These are phyloP conservation scores for Autographa pulchrina DNA, from an alignment of 2,888 invertebrate genomes.

Conservation along the genomic window DNA sequence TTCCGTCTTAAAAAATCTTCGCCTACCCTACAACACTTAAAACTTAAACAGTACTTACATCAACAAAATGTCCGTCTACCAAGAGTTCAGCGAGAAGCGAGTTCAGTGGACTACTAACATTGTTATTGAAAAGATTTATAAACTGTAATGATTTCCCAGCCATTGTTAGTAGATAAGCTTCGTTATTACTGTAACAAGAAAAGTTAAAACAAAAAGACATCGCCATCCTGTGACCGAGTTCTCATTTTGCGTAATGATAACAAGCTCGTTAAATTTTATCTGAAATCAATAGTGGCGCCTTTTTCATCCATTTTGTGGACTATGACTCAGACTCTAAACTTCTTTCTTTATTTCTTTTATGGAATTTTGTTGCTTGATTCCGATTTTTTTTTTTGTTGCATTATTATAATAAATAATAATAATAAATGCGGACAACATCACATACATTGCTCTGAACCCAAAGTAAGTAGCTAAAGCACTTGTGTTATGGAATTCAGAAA, in stretches of 20 bases:
- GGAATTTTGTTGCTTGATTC: too few species aligned
- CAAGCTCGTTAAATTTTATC: not conserved
- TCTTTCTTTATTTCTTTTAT: too few species aligned
- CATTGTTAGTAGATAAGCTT: constrained; percentile 63
- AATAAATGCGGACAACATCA: too few species aligned
- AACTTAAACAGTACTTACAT: constrained; percentile 66
- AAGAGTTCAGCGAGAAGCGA: constrained; percentile 70
- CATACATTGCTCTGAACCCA: too few species aligned
- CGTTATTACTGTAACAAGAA: constrained; percentile 69
- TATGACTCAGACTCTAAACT: too few species aligned
- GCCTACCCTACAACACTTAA: not conserved
- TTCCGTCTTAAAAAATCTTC: not conserved
- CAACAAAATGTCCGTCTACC: constrained; percentile 68
- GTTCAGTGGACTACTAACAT: constrained; percentile 66
- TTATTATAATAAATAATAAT: too few species aligned
- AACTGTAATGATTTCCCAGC: constrained; percentile 65
- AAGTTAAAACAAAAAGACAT: constrained; percentile 14
- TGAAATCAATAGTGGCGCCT: not conserved
- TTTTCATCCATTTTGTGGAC: too few species aligned
- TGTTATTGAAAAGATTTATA: constrained; percentile 61
- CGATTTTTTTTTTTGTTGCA: too few species aligned
- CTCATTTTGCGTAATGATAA: constrained; percentile 8
- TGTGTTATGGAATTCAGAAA: too few species aligned
- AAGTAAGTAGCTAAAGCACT: too few species aligned
- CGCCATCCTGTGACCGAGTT: constrained; percentile 1